Evolutionary conservation across 1,140 invertebrate genomes (phyloP).

Genomic region (Monochamus saltuarius): DNA sequence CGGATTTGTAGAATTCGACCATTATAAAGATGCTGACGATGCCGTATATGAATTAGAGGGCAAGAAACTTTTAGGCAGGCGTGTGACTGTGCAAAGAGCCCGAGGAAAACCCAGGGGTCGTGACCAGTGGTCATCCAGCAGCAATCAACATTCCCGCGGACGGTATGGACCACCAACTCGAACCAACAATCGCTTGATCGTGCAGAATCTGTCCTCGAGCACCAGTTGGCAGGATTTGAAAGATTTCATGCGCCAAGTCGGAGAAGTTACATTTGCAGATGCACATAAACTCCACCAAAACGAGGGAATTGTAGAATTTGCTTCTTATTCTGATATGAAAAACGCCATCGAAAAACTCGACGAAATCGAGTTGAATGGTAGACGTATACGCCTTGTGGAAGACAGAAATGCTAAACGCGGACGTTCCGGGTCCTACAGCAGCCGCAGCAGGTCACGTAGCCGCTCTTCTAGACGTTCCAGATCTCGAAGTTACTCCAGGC

Average conservation of each 20-base stretch:
- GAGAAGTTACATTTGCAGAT: conserved; percentile 98
- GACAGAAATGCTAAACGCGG: conserved; percentile 67
- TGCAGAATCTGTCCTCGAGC: conserved; percentile 96
- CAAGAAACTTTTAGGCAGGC: conserved; percentile 89
- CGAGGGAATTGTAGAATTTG: conserved; percentile 93
- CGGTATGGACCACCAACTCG: conserved; percentile 96
- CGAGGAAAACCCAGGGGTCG: conserved; percentile 67
- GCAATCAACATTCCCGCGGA: conserved; percentile 28
- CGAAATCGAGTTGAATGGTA: conserved; percentile 92
- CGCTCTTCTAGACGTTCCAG: conserved; percentile 69
- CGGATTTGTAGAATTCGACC: conserved; percentile 98
- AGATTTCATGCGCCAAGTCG: conserved; percentile 98
- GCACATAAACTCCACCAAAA: conserved; percentile 85
- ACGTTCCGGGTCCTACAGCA: conserved; percentile 70
- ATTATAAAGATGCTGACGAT: conserved; percentile 95
- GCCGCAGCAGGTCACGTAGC: conserved; percentile 67
- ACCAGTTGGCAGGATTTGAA: conserved; percentile 99
- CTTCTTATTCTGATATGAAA: conserved; percentile 89
- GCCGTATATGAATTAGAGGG: conserved; percentile 96
- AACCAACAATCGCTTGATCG: conserved; percentile 93
- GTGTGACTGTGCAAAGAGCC: conserved; percentile 81
- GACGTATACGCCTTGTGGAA: conserved; percentile 89
- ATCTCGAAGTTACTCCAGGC: conserved; percentile 67
- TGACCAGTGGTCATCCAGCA: conserved; percentile 31
- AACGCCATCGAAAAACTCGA: conserved; percentile 95